Conservation (phyloP, 2,113 vertebrate genomes). For the Capricornis sumatraensis region DNA sequence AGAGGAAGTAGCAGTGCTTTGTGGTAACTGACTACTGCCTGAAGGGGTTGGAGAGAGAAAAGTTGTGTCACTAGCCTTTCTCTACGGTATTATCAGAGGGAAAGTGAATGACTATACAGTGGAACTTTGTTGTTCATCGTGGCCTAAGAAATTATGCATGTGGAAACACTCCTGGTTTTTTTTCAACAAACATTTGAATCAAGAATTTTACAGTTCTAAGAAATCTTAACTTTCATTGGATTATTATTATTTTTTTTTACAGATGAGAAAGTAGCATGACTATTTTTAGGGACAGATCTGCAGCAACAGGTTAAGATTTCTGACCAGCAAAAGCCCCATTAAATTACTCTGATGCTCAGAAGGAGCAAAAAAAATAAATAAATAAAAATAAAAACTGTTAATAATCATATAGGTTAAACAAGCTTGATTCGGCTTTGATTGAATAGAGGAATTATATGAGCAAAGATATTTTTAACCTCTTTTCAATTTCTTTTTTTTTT, state of each 20-base stretch:
- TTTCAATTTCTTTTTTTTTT: slow-evolving; percentile 11
- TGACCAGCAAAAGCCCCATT: background rate
- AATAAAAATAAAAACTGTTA: background rate
- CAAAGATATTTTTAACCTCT: background rate
- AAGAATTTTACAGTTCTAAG: slow-evolving; percentile 18
- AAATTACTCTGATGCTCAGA: background rate
- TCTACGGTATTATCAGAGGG: background rate
- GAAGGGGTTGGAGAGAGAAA: background rate
- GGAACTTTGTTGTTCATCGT: background rate
- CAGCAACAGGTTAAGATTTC: background rate
- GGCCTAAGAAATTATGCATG: background rate
- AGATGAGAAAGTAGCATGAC: background rate
- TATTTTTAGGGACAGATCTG: background rate
- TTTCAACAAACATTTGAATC: background rate
- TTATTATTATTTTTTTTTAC: background rate
- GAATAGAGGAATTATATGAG: background rate
- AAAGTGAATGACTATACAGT: background rate
- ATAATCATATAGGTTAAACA: background rate
- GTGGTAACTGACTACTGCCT: background rate
- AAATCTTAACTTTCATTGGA: background rate
- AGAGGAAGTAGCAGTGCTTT: background rate
- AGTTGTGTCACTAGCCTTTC: background rate
- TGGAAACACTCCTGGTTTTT: background rate
- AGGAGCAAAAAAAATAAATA: background rate
- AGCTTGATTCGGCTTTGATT: background rate